These are phyloP conservation scores for Campodea augens DNA, from an alignment of 1,140 invertebrate species.

Conservation along the genomic window DNA sequence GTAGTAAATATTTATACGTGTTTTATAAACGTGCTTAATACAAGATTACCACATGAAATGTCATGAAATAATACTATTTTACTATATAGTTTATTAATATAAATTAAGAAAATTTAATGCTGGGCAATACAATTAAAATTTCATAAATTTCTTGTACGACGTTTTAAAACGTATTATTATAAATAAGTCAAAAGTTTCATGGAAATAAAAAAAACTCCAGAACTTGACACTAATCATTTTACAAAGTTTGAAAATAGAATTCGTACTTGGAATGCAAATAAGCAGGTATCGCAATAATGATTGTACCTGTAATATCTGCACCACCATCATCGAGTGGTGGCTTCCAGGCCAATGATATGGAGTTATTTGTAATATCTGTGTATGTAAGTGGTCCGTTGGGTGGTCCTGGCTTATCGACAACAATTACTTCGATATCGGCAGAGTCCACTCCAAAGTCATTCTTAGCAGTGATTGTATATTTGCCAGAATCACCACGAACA, in stretches of 20 bases:
- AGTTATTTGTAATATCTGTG: constrained; percentile 54
- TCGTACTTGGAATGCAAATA: background rate
- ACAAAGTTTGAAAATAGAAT: background rate
- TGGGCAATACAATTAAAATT: no score
- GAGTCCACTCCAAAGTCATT: constrained; percentile 82
- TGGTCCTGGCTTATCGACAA: constrained; percentile 73
- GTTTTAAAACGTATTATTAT: no score
- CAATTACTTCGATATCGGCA: constrained; percentile 80
- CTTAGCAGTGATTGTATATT: constrained; percentile 69
- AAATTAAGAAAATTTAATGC: no score
- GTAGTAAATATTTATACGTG: no score
- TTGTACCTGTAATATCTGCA: constrained; percentile 72
- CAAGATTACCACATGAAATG: no score
- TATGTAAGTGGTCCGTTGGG: constrained; percentile 76
- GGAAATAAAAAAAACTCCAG: no score
- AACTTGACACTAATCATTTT: no score
- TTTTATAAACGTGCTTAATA: no score
- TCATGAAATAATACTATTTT: no score
- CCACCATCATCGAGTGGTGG: constrained; percentile 86
- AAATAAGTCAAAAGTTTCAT: no score
- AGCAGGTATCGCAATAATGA: background rate
- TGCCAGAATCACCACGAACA: constrained; percentile 73
- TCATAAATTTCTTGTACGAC: no score
- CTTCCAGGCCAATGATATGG: constrained; percentile 79
- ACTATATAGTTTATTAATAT: no score